A percentile compares a stretch with the other conserved stretches of the same genome.
These are phyloP conservation scores for Dione vanillae DNA, from an alignment of 2,888 invertebrate genomes.

Conservation along the genomic window DNA sequence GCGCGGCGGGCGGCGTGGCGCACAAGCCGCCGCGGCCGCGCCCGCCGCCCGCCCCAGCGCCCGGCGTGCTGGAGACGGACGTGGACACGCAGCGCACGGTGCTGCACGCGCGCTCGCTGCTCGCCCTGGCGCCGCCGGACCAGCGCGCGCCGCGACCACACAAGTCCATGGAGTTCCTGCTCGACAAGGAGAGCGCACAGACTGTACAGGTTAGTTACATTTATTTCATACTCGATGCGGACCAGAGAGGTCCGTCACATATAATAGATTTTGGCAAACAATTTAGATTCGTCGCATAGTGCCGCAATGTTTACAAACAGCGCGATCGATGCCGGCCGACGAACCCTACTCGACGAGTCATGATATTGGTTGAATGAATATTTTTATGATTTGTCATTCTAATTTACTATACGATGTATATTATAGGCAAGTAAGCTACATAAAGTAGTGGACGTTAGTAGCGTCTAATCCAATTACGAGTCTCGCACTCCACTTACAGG, in stretches of 20 bases:
- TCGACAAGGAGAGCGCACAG: slow-evolving; percentile 96
- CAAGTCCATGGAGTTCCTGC: slow-evolving; percentile 97
- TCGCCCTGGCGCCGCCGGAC: slow-evolving; percentile 79
- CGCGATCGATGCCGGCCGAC: slow-evolving; percentile 69
- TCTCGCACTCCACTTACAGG: neutral
- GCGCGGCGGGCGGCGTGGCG: slow-evolving; percentile 73
- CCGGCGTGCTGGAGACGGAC: slow-evolving; percentile 95
- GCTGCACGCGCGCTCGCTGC: slow-evolving; percentile 81
- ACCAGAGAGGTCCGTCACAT: neutral
- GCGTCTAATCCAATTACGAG: slow-evolving; percentile 33
- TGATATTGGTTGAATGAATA: neutral
- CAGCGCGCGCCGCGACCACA: slow-evolving; percentile 86
- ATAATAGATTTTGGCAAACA: neutral
- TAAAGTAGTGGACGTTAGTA: neutral
- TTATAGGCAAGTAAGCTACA: neutral
- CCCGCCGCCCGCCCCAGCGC: slow-evolving; percentile 84
- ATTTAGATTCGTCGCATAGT: slow-evolving; percentile 43
- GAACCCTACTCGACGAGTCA: slow-evolving; percentile 45
- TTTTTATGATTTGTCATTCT: neutral
- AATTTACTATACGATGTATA: neutral
- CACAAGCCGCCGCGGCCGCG: slow-evolving; percentile 71
- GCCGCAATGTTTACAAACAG: slow-evolving; percentile 78
- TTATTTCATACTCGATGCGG: slow-evolving; percentile 23
- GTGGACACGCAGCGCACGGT: slow-evolving; percentile 88
- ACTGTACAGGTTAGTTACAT: slow-evolving; percentile 90